phyloP scores from a whole-genome alignment of 2,888 invertebrate genomes.

The Drosophila tanythrix region DNA sequence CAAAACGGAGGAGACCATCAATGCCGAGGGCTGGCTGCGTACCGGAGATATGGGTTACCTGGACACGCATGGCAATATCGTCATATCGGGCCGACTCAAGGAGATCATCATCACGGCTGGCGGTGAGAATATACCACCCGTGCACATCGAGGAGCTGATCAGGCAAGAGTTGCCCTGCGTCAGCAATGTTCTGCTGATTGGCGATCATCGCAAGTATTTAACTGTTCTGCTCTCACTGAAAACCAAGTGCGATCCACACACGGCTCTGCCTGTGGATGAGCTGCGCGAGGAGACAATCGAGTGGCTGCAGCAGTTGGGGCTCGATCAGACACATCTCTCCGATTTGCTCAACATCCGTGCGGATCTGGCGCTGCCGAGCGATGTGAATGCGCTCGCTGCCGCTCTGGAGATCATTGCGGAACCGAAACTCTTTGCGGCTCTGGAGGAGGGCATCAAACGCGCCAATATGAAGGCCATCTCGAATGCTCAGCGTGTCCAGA shows the following conservation, averaged over 20 bases:
- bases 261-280: slow-evolving; percentile 89
- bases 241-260: slow-evolving; percentile 90
- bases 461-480: slow-evolving; percentile 92
- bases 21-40: slow-evolving; percentile 92
- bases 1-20: slow-evolving; percentile 90
- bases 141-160: slow-evolving; percentile 92
- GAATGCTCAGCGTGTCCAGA: slow-evolving; percentile 94
- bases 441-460: slow-evolving; percentile 91
- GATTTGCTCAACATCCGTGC: slow-evolving; percentile 86
- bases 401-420: slow-evolving; percentile 86
- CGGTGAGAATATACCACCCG: slow-evolving; percentile 95
- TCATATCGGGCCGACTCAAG: slow-evolving; percentile 90
- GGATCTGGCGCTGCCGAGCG: slow-evolving; percentile 80
- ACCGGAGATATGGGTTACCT: slow-evolving; percentile 94
- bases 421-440: slow-evolving; percentile 87
- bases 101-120: slow-evolving; percentile 97
- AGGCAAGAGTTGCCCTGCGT: slow-evolving; percentile 90
- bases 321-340: slow-evolving; percentile 88
- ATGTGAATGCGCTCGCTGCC: slow-evolving; percentile 60
- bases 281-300: slow-evolving; percentile 88
- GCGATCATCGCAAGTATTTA: slow-evolving; percentile 94
- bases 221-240: slow-evolving; percentile 93
- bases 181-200: slow-evolving; percentile 93
- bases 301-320: slow-evolving; percentile 89
- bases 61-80: slow-evolving; percentile 89